Base-by-base conservation (phyloP, 2,888 invertebrate species). In the Clostera curtula region DNA sequence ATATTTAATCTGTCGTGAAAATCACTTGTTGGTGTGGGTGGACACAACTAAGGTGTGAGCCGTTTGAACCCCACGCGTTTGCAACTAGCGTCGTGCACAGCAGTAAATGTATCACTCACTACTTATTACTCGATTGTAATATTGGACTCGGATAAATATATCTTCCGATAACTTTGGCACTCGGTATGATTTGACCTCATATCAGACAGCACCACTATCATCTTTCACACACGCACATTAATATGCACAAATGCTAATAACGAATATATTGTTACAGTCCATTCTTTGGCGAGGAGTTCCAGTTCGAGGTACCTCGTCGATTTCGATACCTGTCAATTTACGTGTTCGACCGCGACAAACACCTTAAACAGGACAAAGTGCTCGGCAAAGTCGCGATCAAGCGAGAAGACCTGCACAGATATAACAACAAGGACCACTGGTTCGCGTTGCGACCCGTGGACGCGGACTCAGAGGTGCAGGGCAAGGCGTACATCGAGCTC, bases 381-480 rank as follows among this genome's bases (percentile, higher is more conserved):
- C 79, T 93, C 53, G 93, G 93, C 18, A 83, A 83, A 52, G 95
- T 96, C 41, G 93, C 95, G 29, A 92, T 96, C 65, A 92, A 93
- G 66, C 88, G 93, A 37, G 94, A 95, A 64, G 94, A 96, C 57
- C 82, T 96, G 46, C 90, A 93, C 54, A 88, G 89, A 43, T 95
- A 95, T 75, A 93, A 95, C 75, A 93, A 93, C 65, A 95, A 93
- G 62, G 96, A 96, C 71, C 93, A 95, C 65, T 96, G 96, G 96
- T 96, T 96, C 68, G 89, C 93, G 26, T 76, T 94, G 68, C 87
- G 90, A 53, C 90, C 93, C 14, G 92, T 95, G 12, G 95, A 96
- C 73, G 92, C 93, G 2, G 94, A 95, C 69, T 93, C 93, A 0
- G 96, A 96, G 77, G 96, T 95, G 29, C 95, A 95, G 76, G 95